Evolutionary conservation across 2,888 invertebrate species (phyloP), one percentile per base, ranked within the genome.

Genomic region (Erebia palarica): DNA sequence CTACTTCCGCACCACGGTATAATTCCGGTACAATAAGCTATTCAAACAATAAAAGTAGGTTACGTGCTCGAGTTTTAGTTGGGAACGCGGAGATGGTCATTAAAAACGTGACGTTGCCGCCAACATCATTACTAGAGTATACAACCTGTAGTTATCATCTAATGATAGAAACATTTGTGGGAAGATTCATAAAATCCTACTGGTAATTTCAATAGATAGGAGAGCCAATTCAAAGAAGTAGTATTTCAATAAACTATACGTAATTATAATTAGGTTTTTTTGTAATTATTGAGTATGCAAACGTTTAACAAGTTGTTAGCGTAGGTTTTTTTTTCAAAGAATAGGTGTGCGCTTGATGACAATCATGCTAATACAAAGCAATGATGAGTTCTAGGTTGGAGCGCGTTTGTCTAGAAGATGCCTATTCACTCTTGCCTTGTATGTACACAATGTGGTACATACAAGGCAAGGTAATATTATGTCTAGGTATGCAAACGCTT

Each of bases 31-130:
- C 73, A 75, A 73, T 74, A 75, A 73, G 73, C 73, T 69, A 76
- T 75, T 73, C 75, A 72, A 75, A 77, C 74, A 74, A 74, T 73
- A 74, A 76, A 77, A 76, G 73, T 75, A 74, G 76, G 73, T 73
- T 73, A 75, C 75, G 61, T 49, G 73, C 70, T 73, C 27, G 59
- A 65, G 55, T 72, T 74, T 72, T 70, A 71, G 72, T 70, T 66
- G 63, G 72, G 36, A 70, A 65, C 70, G 70, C 59, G 69, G 59
- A 53, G 70, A 71, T 69, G 69, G 42, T 71, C 73, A 57, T 73
- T 72, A 57, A 69, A 68, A 70, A 69, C 13, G 65, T 73, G 73
- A 65, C 68, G 63, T 59, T 55, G 55, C 16, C 57, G 61, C 47
- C 42, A 66, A 61, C 51, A 51, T 69, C 42, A 59, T 65, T 73